phyloP scores from a whole-genome alignment of 2,113 vertebrate species.

The Patagioenas fasciata region DNA sequence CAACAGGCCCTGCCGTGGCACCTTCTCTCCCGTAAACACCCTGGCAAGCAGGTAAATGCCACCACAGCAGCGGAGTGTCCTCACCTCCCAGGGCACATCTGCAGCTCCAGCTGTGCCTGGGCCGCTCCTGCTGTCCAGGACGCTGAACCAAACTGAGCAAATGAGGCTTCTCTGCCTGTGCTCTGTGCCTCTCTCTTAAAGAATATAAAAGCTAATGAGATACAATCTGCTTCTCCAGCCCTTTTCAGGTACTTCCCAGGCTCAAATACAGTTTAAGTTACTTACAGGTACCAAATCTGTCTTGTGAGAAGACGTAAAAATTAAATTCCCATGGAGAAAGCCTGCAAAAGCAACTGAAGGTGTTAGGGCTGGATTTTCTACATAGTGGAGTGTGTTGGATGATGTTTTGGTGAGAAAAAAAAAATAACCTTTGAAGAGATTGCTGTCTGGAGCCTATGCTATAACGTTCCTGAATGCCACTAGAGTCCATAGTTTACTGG shows the following conservation, averaged over 20 bases:
- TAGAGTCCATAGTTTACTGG: background rate
- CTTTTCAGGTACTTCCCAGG: background rate
- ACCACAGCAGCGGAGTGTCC: background rate
- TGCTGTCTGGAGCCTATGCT: background rate
- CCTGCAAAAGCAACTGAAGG: background rate
- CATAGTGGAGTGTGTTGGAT: background rate
- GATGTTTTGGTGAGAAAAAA: background rate
- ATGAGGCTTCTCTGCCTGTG: background rate
- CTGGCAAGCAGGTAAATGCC: background rate
- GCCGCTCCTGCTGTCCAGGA: background rate
- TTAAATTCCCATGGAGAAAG: background rate
- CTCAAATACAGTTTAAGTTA: fast-evolving
- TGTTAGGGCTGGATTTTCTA: background rate
- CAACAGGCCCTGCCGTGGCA: background rate
- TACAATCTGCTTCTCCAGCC: background rate
- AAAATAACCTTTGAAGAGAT: background rate
- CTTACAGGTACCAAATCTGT: background rate
- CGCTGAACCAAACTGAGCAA: background rate
- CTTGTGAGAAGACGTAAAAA: background rate
- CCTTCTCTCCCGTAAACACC: background rate
- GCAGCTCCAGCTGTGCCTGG: background rate
- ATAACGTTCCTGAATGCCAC: background rate
- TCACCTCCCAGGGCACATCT: background rate
- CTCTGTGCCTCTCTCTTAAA: background rate
- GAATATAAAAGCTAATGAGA: background rate